Evolutionary conservation across 2,888 invertebrate species (phyloP).

Genomic region (Limnephilus lunatus): DNA sequence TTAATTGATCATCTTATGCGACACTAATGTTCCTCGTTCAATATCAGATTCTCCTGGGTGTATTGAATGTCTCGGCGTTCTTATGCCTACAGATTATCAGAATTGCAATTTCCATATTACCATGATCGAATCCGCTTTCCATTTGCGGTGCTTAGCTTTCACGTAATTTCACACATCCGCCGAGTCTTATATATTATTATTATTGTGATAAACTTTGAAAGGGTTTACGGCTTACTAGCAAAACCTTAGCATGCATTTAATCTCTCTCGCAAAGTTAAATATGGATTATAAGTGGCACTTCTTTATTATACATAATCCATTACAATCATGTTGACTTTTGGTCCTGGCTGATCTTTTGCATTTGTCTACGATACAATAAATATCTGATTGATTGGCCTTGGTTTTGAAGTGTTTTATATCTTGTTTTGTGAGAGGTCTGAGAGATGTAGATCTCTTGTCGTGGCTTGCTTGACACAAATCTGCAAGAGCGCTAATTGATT

Average conservation of each 20-base stretch:
- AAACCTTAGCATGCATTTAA: neutral
- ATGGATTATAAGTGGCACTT: neutral
- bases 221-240: neutral
- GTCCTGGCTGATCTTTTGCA: neutral
- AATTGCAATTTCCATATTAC: neutral
- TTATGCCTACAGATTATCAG: neutral
- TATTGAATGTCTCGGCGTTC: neutral
- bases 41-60: neutral
- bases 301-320: neutral
- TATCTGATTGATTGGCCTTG: neutral
- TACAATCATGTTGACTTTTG: neutral
- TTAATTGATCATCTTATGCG: slow-evolving; percentile 13
- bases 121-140: slow-evolving; percentile 2
- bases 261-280: neutral
- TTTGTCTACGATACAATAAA: neutral
- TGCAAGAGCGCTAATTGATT: slow-evolving; percentile 6
- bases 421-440: neutral
- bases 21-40: neutral
- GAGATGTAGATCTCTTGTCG: neutral
- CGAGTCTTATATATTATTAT: neutral
- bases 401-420: neutral
- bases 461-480: slow-evolving; percentile 13
- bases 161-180: neutral
- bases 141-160: neutral
- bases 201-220: neutral